Base-by-base conservation (phyloP, 1,140 invertebrate species). In the Drosophila trapezifrons region DNA sequence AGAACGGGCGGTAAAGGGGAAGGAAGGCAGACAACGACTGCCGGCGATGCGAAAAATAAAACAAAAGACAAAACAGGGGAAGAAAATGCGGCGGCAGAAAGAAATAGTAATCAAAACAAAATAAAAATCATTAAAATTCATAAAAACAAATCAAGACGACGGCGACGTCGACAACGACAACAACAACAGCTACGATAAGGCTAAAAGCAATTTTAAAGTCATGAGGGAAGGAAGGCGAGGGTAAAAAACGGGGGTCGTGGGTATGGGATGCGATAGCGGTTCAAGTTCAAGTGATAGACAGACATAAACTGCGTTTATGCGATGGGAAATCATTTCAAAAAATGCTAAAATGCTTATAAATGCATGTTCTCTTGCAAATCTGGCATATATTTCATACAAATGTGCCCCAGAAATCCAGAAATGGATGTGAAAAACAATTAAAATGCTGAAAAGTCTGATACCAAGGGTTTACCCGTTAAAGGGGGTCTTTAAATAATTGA, bases 31-130 rank as follows among this genome's bases (percentile, higher is more conserved):
- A 57, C 32, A 15, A 18, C 32, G 17, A 18, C 13, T 52, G 42
- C 52, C 65, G 51, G 60, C 62, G 35, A 47, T 52, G 64, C 55
- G 47, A 76, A 77, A 75, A 46, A 45, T 70, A 77, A 76, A 40
- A 59, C 75, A 76, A 76, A 76, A 76, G 42, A 76, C 73, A 63
- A 75, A 42, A 29, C 49, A 35, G 62, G 54, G 52, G n/a, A 69
- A 76, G 45, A 69, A 76, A 76, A 60, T 67, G 62, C 51, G 51
- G 47, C 40, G 32, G 57, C 63, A 17, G 17, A 57, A 76, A 62
- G 75, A 78, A 77, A 77, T 71, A 71, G 76, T 71, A 78, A 78
- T 77, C 76, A 78, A 78, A 78, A 78, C 76, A 78, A 78, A 78
- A 78, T 77, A 78, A 78, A 76, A 77, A 71, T 64, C 65, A 78